phyloP scores from a whole-genome alignment of 2,888 invertebrate genomes.

The Phengaris arion region DNA sequence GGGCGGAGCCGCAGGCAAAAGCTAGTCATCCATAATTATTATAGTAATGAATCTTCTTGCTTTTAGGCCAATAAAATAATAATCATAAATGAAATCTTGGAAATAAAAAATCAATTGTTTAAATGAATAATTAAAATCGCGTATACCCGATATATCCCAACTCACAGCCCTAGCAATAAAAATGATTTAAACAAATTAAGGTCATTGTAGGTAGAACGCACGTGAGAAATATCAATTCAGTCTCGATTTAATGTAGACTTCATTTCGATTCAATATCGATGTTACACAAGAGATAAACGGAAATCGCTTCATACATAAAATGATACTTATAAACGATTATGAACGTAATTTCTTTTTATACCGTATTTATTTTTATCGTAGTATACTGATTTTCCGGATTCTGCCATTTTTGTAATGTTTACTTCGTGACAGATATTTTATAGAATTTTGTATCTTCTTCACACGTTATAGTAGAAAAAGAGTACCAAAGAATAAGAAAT shows the following conservation, averaged over 20 bases:
- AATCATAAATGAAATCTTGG: no score
- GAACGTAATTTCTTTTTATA: slow-evolving; percentile 17
- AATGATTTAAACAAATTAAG: slow-evolving; percentile 24
- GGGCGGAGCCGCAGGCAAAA: no score
- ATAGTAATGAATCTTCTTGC: no score
- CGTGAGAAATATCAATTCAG: slow-evolving; percentile 20
- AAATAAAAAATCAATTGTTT: no score
- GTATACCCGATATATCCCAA: neutral
- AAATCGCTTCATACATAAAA: slow-evolving; percentile 15
- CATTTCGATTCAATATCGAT: slow-evolving; percentile 19
- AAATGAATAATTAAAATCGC: neutral
- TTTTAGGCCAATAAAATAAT: no score
- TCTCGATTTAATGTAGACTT: slow-evolving; percentile 9
- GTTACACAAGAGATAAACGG: slow-evolving; percentile 16
- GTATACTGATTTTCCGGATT: neutral
- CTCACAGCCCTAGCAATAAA: neutral
- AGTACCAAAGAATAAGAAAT: no score
- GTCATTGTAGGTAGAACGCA: slow-evolving; percentile 23
- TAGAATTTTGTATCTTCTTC: neutral
- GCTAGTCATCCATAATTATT: no score
- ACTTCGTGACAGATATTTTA: neutral
- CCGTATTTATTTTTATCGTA: slow-evolving; percentile 10
- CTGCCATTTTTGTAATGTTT: neutral
- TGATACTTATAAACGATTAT: slow-evolving; percentile 21
- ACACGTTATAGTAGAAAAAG: neutral